Evolutionary conservation across 1,140 invertebrate genomes (phyloP), one percentile per base, ranked within the genome.

Genomic region (Drosophila nebulosa): DNA sequence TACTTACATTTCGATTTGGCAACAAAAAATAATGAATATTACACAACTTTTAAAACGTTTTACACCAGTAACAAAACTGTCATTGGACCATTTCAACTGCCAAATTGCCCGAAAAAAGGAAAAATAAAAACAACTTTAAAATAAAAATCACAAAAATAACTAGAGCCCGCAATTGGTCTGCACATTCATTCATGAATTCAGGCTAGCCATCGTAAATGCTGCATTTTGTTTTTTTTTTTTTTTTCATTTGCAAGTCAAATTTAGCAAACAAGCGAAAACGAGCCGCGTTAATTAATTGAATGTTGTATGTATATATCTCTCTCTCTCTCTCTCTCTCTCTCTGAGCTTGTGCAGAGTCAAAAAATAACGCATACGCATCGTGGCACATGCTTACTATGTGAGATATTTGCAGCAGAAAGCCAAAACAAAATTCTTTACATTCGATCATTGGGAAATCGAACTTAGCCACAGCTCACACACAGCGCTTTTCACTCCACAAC

Each of bases 311-410:
- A n/a, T n/a, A n/a, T n/a, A n/a, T n/a, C n/a, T n/a, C n/a, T n/a
- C n/a, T n/a, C n/a, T n/a, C n/a, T 52, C 53, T 16, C 9, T 24
- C 2, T 24, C 24, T 24, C 24, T 24, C 2, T 3, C 2, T 12
- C 10, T 12, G 30, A 9, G 10, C 7, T 9, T 30, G 6, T 30
- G 27, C n/a, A 30, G 27, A 9, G 6, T 2, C 27, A 9, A 21
- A 69, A 80, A 83, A 78, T 74, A 73, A 74, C 76, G 73, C 65
- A 85, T 77, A 77, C 76, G 80, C 80, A 50, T 64, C 69, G 69
- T 79, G 80, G 59, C 36, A 69, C 76, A 58, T 46, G 71, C 62
- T 58, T 57, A 63, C 42, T 36, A 63, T 63, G 61, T 50, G 27
- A 63, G 63, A 65, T 18, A 69, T 58, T 46, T 18, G 39, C 39